Conservation (phyloP, 2,113 vertebrate species). For the Sorex fumeus region DNA sequence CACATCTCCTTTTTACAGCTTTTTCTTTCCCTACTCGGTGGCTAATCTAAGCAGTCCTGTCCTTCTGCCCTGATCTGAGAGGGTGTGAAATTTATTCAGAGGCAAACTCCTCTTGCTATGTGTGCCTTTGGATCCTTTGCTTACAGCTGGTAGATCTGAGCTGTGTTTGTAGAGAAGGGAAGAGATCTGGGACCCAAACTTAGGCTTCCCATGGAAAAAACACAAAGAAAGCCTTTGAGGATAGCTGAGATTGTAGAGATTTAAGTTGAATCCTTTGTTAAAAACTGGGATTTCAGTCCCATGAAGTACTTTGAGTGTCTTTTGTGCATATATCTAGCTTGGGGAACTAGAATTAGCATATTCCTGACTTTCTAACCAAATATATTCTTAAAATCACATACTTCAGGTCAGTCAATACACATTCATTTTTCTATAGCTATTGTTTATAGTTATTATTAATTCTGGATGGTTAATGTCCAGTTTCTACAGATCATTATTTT, state of each 20-base stretch:
- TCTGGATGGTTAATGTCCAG: not conserved
- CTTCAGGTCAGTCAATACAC: not conserved
- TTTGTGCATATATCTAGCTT: not conserved
- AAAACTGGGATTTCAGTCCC: not conserved
- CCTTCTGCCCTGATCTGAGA: not conserved
- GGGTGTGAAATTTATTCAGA: not conserved
- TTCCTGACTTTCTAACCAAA: not conserved
- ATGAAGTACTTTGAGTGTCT: not conserved
- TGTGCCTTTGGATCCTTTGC: not conserved
- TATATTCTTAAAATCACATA: not conserved
- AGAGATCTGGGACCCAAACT: not conserved
- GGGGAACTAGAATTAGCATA: not conserved
- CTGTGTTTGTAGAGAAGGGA: not conserved
- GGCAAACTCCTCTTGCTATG: not conserved
- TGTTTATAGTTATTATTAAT: not conserved
- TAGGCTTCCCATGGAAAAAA: not conserved
- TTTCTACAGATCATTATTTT: not conserved
- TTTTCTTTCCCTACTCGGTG: not conserved
- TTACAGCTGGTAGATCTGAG: not conserved
- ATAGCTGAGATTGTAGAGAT: not conserved
- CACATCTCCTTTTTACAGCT: not conserved
- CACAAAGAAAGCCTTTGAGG: not conserved
- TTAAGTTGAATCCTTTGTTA: slow-evolving; percentile 5
- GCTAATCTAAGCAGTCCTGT: not conserved
- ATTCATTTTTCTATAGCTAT: not conserved